phyloP scores from a whole-genome alignment of 2,113 vertebrate species.

The Todiramphus saurophagus region DNA sequence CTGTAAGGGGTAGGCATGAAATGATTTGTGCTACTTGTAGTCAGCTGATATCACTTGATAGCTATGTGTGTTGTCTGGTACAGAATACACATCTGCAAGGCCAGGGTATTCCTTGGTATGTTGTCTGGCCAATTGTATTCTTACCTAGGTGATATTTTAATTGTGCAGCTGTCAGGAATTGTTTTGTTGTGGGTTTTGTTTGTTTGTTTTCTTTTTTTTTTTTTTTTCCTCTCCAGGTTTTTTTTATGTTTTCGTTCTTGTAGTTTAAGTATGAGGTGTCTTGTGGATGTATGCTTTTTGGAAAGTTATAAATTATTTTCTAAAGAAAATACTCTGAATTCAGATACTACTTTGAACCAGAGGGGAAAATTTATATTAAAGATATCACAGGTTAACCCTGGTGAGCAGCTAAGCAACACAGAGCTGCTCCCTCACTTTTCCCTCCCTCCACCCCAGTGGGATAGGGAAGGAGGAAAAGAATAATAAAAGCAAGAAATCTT shows the following conservation, averaged over 20 bases:
- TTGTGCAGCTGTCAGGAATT: not conserved
- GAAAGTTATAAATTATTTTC: not conserved
- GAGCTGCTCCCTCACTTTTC: not conserved
- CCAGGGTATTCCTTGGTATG: not conserved
- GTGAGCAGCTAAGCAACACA: not conserved
- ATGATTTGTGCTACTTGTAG: not conserved
- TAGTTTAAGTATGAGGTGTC: not conserved
- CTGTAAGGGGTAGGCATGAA: not conserved
- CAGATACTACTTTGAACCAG: not conserved
- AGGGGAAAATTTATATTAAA: not conserved
- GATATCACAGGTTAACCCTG: not conserved
- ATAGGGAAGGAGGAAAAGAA: not conserved
- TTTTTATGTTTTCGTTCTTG: not conserved
- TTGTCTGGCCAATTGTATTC: not conserved
- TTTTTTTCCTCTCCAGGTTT: not conserved
- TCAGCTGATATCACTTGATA: not conserved
- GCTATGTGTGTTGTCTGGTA: not conserved
- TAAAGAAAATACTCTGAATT: not conserved
- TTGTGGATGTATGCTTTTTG: not conserved
- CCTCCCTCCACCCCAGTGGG: not conserved
- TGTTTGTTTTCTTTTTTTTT: too few species aligned
- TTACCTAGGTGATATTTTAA: not conserved
- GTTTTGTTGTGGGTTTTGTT: too few species aligned
- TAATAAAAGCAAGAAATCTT: not conserved
- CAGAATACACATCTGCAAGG: not conserved